A percentile compares a stretch with the other conserved stretches of the same genome.
Evolutionary conservation across 2,888 invertebrate genomes (phyloP).

Genomic region (Lasioglossum lativentre): DNA sequence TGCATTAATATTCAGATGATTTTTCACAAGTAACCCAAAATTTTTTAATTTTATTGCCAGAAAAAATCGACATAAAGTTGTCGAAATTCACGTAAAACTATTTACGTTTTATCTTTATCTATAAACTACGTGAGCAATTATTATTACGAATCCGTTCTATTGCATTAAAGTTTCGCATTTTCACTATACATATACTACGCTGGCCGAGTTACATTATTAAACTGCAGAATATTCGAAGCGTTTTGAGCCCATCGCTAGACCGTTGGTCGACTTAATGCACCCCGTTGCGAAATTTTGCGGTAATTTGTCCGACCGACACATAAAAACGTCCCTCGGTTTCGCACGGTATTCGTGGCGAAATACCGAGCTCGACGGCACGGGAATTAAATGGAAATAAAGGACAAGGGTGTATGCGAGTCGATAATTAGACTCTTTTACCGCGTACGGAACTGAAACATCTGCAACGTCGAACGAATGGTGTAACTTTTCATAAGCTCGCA

Average conservation of each 20-base stretch:
- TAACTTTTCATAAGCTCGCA: not conserved
- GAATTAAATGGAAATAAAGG: constrained; percentile 41
- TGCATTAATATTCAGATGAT: too few species aligned
- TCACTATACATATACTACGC: not conserved
- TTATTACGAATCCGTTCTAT: not conserved
- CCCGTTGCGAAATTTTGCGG: constrained; percentile 15
- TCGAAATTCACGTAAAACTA: too few species aligned
- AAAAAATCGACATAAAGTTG: too few species aligned
- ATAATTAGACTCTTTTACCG: constrained; percentile 20
- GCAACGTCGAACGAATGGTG: not conserved
- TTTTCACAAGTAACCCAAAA: too few species aligned
- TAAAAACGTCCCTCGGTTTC: constrained; percentile 46
- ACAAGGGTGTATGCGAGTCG: not conserved
- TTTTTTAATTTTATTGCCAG: too few species aligned
- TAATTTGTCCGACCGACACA: constrained; percentile 33
- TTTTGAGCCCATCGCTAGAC: constrained; percentile 3
- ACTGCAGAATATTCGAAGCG: not conserved
- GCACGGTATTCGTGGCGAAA: constrained; percentile 43
- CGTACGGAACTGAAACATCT: not conserved
- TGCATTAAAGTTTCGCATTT: not conserved
- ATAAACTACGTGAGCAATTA: not conserved
- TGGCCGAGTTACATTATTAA: not conserved
- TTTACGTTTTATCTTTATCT: not conserved
- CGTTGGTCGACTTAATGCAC: constrained; percentile 9
- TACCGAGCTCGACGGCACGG: constrained; percentile 21